phyloP scores from a whole-genome alignment of 2,797 vertebrate genomes.

The Sebastes melanostomus region DNA sequence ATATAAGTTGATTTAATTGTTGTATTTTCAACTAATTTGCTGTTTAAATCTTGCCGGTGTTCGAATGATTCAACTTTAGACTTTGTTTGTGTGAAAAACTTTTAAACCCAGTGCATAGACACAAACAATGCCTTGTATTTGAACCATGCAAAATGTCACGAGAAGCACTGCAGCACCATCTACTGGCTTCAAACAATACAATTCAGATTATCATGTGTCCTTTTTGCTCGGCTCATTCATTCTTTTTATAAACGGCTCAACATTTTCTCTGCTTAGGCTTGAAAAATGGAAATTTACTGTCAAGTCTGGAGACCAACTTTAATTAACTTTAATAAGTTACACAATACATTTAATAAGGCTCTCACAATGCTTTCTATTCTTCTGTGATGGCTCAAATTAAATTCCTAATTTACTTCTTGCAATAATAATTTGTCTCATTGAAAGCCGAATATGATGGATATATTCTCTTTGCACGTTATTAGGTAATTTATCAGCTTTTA shows the following conservation, averaged over 20 bases:
- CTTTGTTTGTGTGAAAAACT: neutral
- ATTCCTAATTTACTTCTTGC: constrained; percentile 1
- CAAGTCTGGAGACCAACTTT: constrained; percentile 1
- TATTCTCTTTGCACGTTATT: neutral
- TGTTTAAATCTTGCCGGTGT: neutral
- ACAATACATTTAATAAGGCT: neutral
- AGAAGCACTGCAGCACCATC: constrained; percentile 53
- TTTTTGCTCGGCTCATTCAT: neutral
- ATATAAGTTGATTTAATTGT: neutral
- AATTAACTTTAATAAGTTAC: constrained; percentile 29
- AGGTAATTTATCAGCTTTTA: neutral
- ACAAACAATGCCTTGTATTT: neutral
- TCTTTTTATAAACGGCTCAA: neutral
- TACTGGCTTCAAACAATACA: constrained; percentile 34
- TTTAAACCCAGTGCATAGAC: neutral
- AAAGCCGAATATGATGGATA: neutral
- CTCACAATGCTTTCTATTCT: neutral
- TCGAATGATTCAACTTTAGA: neutral
- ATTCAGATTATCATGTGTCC: neutral
- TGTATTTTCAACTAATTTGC: neutral
- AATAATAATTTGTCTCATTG: neutral
- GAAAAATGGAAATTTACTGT: constrained; percentile 6
- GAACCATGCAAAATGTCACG: neutral
- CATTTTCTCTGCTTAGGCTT: constrained; percentile 7
- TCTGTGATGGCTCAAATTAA: constrained; percentile 14